Evolutionary conservation across 1,140 invertebrate species (phyloP).

Genomic region (Cataglyphis hispanica): DNA sequence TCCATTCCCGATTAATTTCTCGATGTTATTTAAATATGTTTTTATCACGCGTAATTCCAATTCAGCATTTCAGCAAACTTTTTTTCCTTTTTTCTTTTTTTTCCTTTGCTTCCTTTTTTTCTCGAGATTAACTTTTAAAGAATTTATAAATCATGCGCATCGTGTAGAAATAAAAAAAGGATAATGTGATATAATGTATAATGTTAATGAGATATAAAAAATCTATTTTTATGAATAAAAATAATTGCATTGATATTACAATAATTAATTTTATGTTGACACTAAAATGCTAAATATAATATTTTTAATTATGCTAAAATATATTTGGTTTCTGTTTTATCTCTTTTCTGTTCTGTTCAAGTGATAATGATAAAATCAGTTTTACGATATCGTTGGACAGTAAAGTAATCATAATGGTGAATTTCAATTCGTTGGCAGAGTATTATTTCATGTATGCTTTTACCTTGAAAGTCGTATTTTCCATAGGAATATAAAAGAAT

Average conservation of each 20-base stretch:
- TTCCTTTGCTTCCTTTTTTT: no score
- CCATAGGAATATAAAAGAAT: slow-evolving; percentile 13
- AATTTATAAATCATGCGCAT: background rate
- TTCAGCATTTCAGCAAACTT: background rate
- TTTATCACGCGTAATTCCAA: background rate
- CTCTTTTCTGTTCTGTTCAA: background rate
- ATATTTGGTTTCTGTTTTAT: background rate
- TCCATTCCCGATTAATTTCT: slow-evolving; percentile 5
- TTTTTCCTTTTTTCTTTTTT: background rate
- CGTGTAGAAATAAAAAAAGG: background rate
- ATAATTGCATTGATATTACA: background rate
- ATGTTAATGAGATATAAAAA: background rate
- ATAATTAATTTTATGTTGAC: background rate
- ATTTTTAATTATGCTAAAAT: background rate
- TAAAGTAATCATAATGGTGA: background rate
- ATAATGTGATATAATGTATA: background rate
- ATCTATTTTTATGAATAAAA: background rate
- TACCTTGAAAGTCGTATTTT: background rate
- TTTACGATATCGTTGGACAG: background rate
- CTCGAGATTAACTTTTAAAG: background rate
- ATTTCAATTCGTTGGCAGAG: background rate
- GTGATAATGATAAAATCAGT: background rate
- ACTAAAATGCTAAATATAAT: background rate
- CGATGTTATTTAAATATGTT: background rate
- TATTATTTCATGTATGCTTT: slow-evolving; percentile 12